Conservation (phyloP, 2,113 vertebrate genomes). For the Tricholaema leucomelas region DNA sequence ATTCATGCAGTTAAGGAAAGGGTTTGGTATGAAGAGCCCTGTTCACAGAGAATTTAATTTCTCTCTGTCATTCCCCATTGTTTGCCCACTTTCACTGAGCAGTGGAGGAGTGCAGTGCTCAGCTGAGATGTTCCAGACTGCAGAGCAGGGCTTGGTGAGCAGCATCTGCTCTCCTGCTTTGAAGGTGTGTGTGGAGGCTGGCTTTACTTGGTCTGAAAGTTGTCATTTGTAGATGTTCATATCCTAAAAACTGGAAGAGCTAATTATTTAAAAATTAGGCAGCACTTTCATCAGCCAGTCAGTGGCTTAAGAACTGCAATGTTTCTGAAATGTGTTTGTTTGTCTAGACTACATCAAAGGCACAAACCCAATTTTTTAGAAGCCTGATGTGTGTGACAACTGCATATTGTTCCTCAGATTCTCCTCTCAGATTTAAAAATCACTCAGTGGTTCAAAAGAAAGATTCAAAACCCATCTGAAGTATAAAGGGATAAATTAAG, state of each 20-base stretch:
- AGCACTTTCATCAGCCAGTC: slow-evolving; percentile 5
- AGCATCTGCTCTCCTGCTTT: slow-evolving; percentile 25
- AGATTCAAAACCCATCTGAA: slow-evolving; percentile 50
- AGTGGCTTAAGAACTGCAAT: slow-evolving; percentile 5
- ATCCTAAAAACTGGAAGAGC: slow-evolving; percentile 28
- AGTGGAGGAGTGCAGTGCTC: background rate
- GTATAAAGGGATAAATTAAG: slow-evolving; percentile 62
- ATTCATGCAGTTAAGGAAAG: background rate
- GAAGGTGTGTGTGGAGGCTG: background rate
- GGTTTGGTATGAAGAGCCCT: background rate
- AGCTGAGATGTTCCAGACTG: background rate
- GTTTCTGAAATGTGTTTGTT: slow-evolving; percentile 58
- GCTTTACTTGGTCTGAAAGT: background rate
- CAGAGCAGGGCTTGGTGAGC: background rate
- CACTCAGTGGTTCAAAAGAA: slow-evolving; percentile 44
- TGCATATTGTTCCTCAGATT: slow-evolving; percentile 44
- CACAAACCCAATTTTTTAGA: slow-evolving; percentile 4
- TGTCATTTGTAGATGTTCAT: slow-evolving; percentile 46
- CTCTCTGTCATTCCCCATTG: background rate
- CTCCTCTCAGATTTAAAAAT: slow-evolving; percentile 36
- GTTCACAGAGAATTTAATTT: background rate
- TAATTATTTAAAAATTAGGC: slow-evolving; percentile 59
- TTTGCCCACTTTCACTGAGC: background rate
- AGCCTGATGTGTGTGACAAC: slow-evolving; percentile 36
- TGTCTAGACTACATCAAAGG: slow-evolving; percentile 48